Evolutionary conservation across 1,140 invertebrate species (phyloP).

Genomic region (Cydia strobilella): DNA sequence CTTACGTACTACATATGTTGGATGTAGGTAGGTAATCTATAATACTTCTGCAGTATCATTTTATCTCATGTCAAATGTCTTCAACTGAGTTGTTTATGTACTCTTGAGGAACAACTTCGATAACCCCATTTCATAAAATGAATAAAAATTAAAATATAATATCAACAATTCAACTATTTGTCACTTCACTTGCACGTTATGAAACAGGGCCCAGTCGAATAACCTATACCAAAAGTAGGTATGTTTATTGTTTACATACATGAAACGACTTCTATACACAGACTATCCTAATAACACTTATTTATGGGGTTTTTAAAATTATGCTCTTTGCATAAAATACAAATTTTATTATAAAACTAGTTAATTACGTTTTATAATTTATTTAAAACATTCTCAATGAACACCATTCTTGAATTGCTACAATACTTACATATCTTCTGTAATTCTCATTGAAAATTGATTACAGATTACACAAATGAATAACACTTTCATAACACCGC

Average conservation of each 20-base stretch:
- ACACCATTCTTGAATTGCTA: background rate
- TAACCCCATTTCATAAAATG: background rate
- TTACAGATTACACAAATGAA: background rate
- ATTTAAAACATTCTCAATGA: slow-evolving; percentile 26
- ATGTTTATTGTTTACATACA: slow-evolving; percentile 31
- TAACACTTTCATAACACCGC: no score
- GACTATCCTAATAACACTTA: slow-evolving; percentile 38
- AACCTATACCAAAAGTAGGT: slow-evolving; percentile 4
- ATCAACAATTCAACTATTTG: background rate
- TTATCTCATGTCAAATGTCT: no score
- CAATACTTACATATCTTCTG: no score
- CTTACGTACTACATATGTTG: no score
- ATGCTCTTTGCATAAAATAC: slow-evolving; percentile 43
- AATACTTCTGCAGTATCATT: no score
- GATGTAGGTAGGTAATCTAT: no score
- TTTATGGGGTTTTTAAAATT: slow-evolving; percentile 47
- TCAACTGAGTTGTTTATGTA: background rate
- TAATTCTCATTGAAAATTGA: background rate
- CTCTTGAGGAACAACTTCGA: background rate
- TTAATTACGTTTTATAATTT: slow-evolving; percentile 34
- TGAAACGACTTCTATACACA: slow-evolving; percentile 41
- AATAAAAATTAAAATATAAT: background rate
- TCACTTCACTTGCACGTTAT: background rate
- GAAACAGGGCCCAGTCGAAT: background rate
- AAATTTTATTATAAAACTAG: slow-evolving; percentile 43